phyloP scores from a whole-genome alignment of 2,888 invertebrate genomes.

The Harpagoxenus sublaevis region DNA sequence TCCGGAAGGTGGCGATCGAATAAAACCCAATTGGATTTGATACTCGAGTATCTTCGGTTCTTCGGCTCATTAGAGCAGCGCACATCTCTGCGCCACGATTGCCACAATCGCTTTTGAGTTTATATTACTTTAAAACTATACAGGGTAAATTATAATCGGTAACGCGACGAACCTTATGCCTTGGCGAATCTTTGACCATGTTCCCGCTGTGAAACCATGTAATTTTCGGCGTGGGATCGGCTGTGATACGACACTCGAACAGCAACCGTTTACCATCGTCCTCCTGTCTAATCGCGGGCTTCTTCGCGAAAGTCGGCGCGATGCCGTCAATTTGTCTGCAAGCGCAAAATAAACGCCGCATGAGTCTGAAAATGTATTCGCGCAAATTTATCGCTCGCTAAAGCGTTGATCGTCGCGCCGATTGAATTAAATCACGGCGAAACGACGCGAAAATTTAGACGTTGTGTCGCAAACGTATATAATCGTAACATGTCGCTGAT shows the following conservation, averaged over 20 bases:
- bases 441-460: constrained; percentile 7
- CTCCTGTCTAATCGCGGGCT: constrained; percentile 98
- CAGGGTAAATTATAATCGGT: neutral
- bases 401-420: constrained; percentile 8
- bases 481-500: neutral
- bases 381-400: constrained; percentile 25
- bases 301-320: constrained; percentile 99
- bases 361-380: neutral
- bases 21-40: too few relatives aligned
- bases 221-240: constrained; percentile 96
- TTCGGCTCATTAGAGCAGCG: too few relatives aligned
- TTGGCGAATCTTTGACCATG: constrained; percentile 92
- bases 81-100: too few relatives aligned
- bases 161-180: constrained; percentile 92
- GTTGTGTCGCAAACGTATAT: neutral
- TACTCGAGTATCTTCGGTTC: too few relatives aligned
- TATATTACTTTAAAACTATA: neutral
- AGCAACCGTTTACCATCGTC: constrained; percentile 97
- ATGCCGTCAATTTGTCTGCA: constrained; percentile 98
- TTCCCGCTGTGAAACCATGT: constrained; percentile 96
- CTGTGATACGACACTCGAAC: constrained; percentile 97
- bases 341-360: constrained; percentile 35
- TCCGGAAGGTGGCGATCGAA: too few relatives aligned
- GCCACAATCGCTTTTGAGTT: too few relatives aligned
- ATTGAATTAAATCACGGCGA: neutral